Conservation (phyloP, 2,888 invertebrate species). For the Phaonia tiefii region DNA sequence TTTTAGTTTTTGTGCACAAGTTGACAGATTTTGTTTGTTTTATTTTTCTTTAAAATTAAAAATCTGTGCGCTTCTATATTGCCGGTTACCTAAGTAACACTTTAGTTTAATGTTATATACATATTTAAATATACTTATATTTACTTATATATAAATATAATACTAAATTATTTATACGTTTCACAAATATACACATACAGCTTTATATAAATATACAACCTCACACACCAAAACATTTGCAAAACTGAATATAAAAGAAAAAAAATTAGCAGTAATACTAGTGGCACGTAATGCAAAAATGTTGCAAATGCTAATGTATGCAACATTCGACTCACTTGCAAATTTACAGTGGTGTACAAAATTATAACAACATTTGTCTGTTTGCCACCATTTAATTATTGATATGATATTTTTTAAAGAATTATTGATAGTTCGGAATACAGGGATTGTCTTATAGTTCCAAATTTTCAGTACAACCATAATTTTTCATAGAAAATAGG, state of each 20-base stretch:
- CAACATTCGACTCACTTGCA: background rate
- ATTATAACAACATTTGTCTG: background rate
- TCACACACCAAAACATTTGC: background rate
- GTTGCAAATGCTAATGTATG: slow-evolving; percentile 37
- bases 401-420: too few species aligned
- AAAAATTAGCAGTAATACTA: background rate
- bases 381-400: too few species aligned
- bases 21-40: too few species aligned
- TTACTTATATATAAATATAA: slow-evolving; percentile 1
- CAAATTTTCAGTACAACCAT: too few species aligned
- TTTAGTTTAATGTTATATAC: slow-evolving; percentile 21
- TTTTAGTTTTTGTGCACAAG: too few species aligned
- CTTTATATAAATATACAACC: slow-evolving; percentile 18
- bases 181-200: slow-evolving; percentile 4
- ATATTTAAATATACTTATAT: background rate
- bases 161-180: slow-evolving; percentile 35
- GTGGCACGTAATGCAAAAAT: slow-evolving; percentile 34
- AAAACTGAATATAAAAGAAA: background rate
- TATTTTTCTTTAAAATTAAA: too few species aligned
- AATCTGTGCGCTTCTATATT: too few species aligned
- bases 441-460: too few species aligned
- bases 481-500: too few species aligned
- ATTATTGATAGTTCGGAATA: too few species aligned
- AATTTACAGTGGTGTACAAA: slow-evolving; percentile 2
- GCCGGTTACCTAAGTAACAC: slow-evolving; percentile 10